Evolutionary conservation across 2,113 vertebrate species (phyloP).

Genomic region (Gracilinanus agilis): DNA sequence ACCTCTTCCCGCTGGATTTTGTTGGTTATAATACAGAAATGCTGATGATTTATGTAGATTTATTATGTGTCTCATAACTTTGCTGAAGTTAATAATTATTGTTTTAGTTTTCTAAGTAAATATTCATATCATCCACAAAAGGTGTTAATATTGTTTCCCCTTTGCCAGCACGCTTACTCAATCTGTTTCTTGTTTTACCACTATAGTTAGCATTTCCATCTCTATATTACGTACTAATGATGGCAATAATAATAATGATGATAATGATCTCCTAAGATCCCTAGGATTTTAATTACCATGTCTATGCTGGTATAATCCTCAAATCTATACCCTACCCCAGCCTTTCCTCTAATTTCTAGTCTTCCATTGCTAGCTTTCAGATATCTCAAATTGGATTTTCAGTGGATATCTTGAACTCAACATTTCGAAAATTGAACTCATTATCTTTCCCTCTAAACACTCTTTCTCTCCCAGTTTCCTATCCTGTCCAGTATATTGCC

Average conservation of each 20-base stretch:
- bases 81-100: no score
- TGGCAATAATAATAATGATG: background rate
- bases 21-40: background rate
- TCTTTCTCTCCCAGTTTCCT: background rate
- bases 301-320: background rate
- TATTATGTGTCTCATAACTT: background rate
- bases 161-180: background rate
- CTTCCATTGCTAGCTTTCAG: background rate
- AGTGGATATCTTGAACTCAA: background rate
- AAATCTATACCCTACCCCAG: background rate
- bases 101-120: background rate
- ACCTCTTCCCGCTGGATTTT: background rate
- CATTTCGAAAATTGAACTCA: background rate
- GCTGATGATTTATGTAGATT: background rate
- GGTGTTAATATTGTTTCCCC: background rate
- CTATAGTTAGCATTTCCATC: background rate
- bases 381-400: background rate
- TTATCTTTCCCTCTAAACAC: background rate
- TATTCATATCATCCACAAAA: background rate
- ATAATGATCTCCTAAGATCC: background rate
- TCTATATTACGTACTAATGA: background rate
- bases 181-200: background rate
- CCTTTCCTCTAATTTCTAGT: background rate
- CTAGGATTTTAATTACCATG: background rate
- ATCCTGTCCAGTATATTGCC: background rate